Evolutionary conservation across 2,888 invertebrate species (phyloP), one percentile per base, ranked within the genome.

Genomic region (Cordilura impudica): DNA sequence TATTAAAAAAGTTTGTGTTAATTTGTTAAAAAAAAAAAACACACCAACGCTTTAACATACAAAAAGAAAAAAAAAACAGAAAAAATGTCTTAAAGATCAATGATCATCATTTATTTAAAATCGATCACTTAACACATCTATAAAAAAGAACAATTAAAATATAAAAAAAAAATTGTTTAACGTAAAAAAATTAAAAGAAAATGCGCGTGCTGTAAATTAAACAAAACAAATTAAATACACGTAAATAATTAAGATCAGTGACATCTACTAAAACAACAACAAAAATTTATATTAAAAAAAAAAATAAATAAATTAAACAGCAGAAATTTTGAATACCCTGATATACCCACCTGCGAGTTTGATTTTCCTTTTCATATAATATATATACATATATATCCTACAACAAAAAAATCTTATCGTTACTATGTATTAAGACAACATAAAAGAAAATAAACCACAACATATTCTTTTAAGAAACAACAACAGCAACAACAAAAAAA

Each of bases 341-440:
- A 69, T 70, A 65, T 65, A 65, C 65, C 78, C 78, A 78, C 78
- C 78, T 78, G 73, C 69, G 70, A 12, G 43, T 39, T 39, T 2
- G 35, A 39, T 2, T 39, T n/a, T n/a, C n/a, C n/a, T n/a, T n/a
- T n/a, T n/a, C n/a, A n/a, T n/a, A n/a, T n/a, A 39, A 39, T n/a
- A 39, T 12, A 35, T 1, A 26, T 26, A 26, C 26, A 26, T 26
- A n/a, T n/a, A n/a, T n/a, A n/a, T n/a, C n/a, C n/a, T n/a, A n/a
- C n/a, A n/a, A n/a, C n/a, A 35, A 35, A 35, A 10, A 35, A 35
- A 2, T 35, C 35, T 12, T 35, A 35, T 6, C n/a, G n/a, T n/a
- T n/a, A n/a, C 29, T 29, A 10, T 2, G 8, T 31, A 31, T 31
- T 31, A 58, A 58, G 51, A 53, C 39, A 16, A 23, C 7, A 39